Evolutionary conservation across 2,797 vertebrate species (phyloP), one percentile per base, ranked within the genome.

Genomic region (Babyrousa celebensis): DNA sequence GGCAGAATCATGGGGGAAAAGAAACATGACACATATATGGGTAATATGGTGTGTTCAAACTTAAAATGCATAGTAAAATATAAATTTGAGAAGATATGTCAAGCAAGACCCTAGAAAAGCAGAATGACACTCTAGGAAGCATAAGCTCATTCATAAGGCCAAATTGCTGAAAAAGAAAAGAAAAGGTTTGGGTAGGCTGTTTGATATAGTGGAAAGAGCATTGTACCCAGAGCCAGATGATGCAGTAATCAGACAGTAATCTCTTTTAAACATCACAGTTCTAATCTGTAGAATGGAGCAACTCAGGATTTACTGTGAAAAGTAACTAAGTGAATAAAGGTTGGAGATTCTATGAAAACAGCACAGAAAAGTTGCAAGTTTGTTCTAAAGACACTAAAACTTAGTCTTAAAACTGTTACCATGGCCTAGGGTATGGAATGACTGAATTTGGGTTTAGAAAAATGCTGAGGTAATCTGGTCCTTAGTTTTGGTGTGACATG

Each of bases 71-170:
- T 0, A 58, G 36, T 65, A 68, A 54, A 85, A 92, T 71, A 62
- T 48, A 96, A 56, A 60, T 87, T 70, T 93, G 63, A 71, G 79
- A 79, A 78, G 29, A 70, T 80, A 56, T 18, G 17, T 79, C 77
- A 54, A 74, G 21, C 52, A 90, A 90, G 56, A 60, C 25, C 14
- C 21, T 52, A 80, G 71, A 91, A 96, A 93, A 67, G 29, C 48
- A 52, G 9, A 84, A 90, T 62, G 58, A 67, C 6, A 43, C 6
- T 60, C 1, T 32, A 70, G 32, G 52, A 60, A 75, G 63, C 84
- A 32, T 71, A 43, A 71, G 75, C n/a, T 89, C 75, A 92, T 72
- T 86, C 43, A 29, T 29, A 60, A 85, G 36, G 12, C 5, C 40
- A 94, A 84, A 36, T 27, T 58, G 18, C 10, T 17, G 16, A 67